These are phyloP conservation scores for Brachymystax lenok DNA, from an alignment of 2,797 vertebrate genomes.

Conservation along the genomic window DNA sequence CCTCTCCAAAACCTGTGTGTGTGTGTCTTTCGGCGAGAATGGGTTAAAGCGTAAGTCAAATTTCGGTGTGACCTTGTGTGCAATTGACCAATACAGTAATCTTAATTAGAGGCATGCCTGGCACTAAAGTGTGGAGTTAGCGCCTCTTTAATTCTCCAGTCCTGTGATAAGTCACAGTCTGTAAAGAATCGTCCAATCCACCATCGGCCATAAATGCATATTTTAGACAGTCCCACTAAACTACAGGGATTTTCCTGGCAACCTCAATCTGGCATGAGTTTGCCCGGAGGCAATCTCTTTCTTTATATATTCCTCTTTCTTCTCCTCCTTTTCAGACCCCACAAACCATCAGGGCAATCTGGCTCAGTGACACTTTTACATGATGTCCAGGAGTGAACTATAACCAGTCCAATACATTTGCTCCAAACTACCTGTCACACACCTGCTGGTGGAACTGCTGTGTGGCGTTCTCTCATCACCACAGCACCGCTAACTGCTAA, in stretches of 20 bases:
- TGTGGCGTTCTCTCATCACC: conserved; percentile 5
- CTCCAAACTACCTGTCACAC: conserved; percentile 70
- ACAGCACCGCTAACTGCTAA: not conserved
- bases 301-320: conserved; percentile 30
- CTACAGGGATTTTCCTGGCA: conserved; percentile 46
- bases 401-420: conserved; percentile 68
- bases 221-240: conserved; percentile 41
- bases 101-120: conserved; percentile 19
- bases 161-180: conserved; percentile 29
- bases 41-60: too few relatives aligned
- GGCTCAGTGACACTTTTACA: conserved; percentile 63
- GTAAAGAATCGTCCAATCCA: conserved; percentile 15
- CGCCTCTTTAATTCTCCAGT: conserved; percentile 31
- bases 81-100: too few relatives aligned
- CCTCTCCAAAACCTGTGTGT: too few relatives aligned
- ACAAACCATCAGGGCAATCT: conserved; percentile 59
- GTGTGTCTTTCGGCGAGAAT: too few relatives aligned
- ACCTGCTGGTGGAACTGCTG: conserved; percentile 59
- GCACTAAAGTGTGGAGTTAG: conserved; percentile 12
- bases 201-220: conserved; percentile 29
- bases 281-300: conserved; percentile 50
- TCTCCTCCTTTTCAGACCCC: conserved; percentile 26
- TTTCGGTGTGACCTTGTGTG: too few relatives aligned
- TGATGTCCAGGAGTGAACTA: conserved; percentile 62
- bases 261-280: conserved; percentile 46